Conservation (phyloP, 2,888 invertebrate species). For the Eupithecia dodoneata region DNA sequence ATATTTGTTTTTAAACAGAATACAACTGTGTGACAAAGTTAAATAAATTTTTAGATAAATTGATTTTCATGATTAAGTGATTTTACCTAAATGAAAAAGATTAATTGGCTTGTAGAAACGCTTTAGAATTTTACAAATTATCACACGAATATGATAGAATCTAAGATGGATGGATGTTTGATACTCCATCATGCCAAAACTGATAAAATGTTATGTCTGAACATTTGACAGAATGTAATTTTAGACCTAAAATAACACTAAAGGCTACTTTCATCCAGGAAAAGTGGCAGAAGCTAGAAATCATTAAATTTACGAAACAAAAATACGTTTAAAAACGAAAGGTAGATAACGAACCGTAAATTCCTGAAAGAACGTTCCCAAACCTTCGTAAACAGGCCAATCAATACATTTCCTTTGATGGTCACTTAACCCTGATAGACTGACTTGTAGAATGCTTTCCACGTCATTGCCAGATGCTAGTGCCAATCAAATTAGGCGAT, state of each 20-base stretch:
- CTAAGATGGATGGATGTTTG: background rate
- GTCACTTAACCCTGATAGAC: slow-evolving; percentile 59
- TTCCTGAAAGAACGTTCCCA: slow-evolving; percentile 14
- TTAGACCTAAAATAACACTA: no score
- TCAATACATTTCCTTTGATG: slow-evolving; percentile 63
- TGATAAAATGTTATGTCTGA: no score
- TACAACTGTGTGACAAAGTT: slow-evolving; percentile 10
- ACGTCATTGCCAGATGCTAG: slow-evolving; percentile 72
- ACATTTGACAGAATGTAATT: no score
- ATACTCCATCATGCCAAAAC: background rate
- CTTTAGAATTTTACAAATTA: background rate
- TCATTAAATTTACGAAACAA: background rate
- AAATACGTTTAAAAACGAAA: background rate
- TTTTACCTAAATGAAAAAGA: background rate
- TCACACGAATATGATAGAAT: background rate
- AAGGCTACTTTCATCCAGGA: background rate
- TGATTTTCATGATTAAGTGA: slow-evolving; percentile 12
- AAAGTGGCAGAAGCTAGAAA: background rate
- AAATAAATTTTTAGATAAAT: slow-evolving; percentile 14
- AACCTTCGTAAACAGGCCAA: slow-evolving; percentile 48
- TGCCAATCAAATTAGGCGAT: slow-evolving; percentile 81
- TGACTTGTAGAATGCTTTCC: slow-evolving; percentile 71
- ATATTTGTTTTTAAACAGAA: slow-evolving; percentile 19
- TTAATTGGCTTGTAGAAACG: background rate
- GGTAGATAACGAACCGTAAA: background rate